phyloP scores from a whole-genome alignment of 2,888 invertebrate genomes.

The Synanthedon andrenaeformis region DNA sequence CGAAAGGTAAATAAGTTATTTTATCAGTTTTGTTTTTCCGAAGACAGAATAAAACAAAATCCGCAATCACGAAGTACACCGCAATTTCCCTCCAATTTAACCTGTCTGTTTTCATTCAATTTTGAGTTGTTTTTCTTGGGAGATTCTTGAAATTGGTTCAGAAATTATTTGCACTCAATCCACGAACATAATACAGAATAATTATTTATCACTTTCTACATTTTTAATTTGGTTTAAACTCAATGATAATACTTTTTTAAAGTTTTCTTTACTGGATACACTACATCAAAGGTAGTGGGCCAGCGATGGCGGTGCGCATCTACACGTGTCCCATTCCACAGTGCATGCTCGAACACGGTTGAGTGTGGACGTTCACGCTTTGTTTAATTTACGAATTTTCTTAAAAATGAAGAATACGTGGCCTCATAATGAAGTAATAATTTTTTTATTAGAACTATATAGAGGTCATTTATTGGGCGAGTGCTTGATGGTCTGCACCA shows the following conservation, averaged over 20 bases:
- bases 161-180: not conserved
- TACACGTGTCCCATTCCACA: too few species aligned
- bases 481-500: too few species aligned
- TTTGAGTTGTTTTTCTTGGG: constrained; percentile 8
- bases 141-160: constrained; percentile 6
- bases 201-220: constrained; percentile 4
- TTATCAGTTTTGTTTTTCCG: constrained; percentile 2
- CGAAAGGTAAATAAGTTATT: too few species aligned
- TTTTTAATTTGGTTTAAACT: not conserved
- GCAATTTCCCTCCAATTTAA: constrained; percentile 15
- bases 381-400: too few species aligned
- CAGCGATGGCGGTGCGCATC: too few species aligned
- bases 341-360: too few species aligned
- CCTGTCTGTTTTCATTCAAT: constrained; percentile 13
- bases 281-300: too few species aligned
- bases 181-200: constrained; percentile 1
- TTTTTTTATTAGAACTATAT: too few species aligned
- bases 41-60: constrained; percentile 5
- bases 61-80: constrained; percentile 7
- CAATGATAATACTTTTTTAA: not conserved
- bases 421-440: too few species aligned
- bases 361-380: too few species aligned
- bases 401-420: too few species aligned
- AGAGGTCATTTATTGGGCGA: too few species aligned
- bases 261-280: not conserved